These are phyloP conservation scores for Harlomillsia oculata DNA, from an alignment of 1,140 invertebrate species.

Conservation along the genomic window DNA sequence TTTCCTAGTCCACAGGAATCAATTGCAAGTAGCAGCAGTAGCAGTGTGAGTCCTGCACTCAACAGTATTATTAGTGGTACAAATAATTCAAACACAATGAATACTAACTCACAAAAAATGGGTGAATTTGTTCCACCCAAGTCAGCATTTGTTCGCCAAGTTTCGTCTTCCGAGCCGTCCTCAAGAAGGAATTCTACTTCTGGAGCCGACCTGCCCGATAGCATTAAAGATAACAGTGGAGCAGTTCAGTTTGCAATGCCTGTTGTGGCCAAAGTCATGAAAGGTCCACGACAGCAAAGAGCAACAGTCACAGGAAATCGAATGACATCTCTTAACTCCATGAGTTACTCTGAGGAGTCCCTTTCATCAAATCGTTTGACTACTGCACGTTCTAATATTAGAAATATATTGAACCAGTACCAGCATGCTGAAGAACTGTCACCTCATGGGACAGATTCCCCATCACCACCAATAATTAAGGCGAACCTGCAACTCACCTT, in stretches of 20 bases:
- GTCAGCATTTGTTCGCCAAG: conserved; percentile 24
- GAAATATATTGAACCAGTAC: conserved; percentile 20
- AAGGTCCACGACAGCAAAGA: conserved; percentile 31
- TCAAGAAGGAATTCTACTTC: neutral
- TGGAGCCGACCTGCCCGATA: neutral
- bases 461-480: neutral
- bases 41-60: neutral
- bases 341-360: neutral
- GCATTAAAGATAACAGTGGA: neutral
- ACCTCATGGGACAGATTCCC: conserved; percentile 4
- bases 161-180: conserved; percentile 7
- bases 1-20: neutral
- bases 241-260: conserved; percentile 21
- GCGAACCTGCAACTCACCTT: conserved; percentile 5
- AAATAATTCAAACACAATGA: conserved; percentile 10
- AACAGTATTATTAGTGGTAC: conserved; percentile 5
- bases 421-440: neutral
- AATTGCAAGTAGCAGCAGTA: neutral
- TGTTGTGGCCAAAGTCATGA: conserved; percentile 33
- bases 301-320: conserved; percentile 18
- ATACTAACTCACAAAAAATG: no score
- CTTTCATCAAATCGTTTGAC: conserved; percentile 5
- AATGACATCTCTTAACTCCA: conserved; percentile 8
- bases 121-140: no score
- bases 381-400: conserved; percentile 18